Conservation (phyloP, 2,797 vertebrate species). For the Allobates femoralis region DNA sequence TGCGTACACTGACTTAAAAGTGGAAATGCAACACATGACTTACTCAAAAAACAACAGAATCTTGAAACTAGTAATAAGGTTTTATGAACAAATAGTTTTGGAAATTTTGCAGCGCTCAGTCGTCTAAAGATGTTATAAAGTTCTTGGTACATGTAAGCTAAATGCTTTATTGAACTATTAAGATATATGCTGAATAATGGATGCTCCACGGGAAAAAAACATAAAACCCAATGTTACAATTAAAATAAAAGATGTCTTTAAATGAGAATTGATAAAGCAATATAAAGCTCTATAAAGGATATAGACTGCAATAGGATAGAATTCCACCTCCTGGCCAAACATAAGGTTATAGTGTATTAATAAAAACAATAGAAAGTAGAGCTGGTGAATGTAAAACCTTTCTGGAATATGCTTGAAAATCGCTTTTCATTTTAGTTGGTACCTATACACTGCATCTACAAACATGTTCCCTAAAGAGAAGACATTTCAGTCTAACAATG, state of each 20-base stretch:
- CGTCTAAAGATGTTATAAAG: background rate
- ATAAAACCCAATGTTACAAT: slow-evolving; percentile 54
- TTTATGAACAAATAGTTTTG: slow-evolving; percentile 6
- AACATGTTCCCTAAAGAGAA: background rate
- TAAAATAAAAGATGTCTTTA: slow-evolving; percentile 49
- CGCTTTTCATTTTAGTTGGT: background rate
- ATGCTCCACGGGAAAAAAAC: slow-evolving; percentile 8
- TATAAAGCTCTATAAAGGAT: slow-evolving; percentile 35
- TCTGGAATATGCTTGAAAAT: background rate
- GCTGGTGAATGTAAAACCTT: slow-evolving; percentile 16
- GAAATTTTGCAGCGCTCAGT: background rate
- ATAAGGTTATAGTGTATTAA: slow-evolving; percentile 19
- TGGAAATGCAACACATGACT: background rate
- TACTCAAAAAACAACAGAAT: background rate
- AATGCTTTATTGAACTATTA: slow-evolving; percentile 11
- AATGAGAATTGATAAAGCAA: slow-evolving; percentile 55
- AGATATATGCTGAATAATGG: slow-evolving; percentile 40
- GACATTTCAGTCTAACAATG: background rate
- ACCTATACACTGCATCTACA: background rate
- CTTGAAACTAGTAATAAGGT: background rate
- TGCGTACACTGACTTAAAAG: slow-evolving; percentile 16
- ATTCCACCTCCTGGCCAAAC: slow-evolving; percentile 7
- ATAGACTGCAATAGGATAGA: slow-evolving; percentile 16
- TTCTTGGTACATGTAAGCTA: background rate
- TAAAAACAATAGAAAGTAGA: slow-evolving; percentile 16